Evolutionary conservation across 37 sponge, comb jelly and placozoan genomes (phyloP), one percentile per base, ranked within the genome.

Genomic region (Aplysina aerophoba): DNA sequence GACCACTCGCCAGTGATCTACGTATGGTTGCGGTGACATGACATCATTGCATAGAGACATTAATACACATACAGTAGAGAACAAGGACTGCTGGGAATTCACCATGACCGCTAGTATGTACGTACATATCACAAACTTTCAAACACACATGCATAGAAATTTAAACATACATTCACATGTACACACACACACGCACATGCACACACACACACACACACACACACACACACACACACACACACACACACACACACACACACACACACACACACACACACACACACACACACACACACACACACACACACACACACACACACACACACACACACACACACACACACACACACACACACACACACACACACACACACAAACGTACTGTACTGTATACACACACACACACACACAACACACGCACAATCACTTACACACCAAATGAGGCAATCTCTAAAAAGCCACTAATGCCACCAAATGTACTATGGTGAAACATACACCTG

Each of bases 251-350:
- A 69, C 71, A 25, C 34, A 69, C 71, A 69, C 71, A 69, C 71
- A 69, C 71, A 69, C 71, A 69, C 71, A 69, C 71, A 69, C 71
- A 69, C 34, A 69, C 71, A 69, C 71, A 69, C 71, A 69, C 71
- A 69, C 71, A 69, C 71, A 69, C 71, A 28, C 71, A 69, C 71
- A 69, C 71, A 69, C 71, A 69, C 71, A 69, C 71, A 69, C 71
- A 69, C 71, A 69, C 71, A 69, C 34, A 69, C 71, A 69, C 71
- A 69, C 71, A 69, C 71, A 69, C 71, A 30, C 71, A 69, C 34
- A 30, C 71, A 69, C 71, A 69, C 71, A 69, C 71, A 69, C 71
- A 30, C 33, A 11, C 6, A 44, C 8, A 44, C 50, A 44, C 8
- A 62, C 1, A 69, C 71, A 69, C 66, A 65, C 66, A 65, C 66